phyloP scores from a whole-genome alignment of 2,797 vertebrate genomes.

The Halcyon leucocephala region DNA sequence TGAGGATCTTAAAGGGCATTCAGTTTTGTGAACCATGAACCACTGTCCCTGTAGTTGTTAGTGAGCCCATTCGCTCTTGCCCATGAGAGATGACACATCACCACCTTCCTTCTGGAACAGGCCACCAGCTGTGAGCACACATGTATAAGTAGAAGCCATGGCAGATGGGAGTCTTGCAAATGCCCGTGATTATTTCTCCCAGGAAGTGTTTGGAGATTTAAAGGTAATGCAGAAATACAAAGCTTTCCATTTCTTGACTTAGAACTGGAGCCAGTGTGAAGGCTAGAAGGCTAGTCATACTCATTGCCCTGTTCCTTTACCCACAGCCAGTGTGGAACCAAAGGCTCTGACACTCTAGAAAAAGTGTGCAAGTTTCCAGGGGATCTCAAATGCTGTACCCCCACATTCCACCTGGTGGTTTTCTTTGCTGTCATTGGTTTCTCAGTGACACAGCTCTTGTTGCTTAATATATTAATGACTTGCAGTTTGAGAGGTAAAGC shows the following conservation, averaged over 20 bases:
- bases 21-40: not conserved
- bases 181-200: accelerated
- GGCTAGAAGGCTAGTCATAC: not conserved
- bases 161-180: not conserved
- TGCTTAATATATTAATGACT: not conserved
- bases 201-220: not conserved
- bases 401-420: not conserved
- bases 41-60: not conserved
- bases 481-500: not conserved
- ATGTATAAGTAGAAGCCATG: accelerated
- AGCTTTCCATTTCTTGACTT: not conserved
- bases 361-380: not conserved
- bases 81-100: not conserved
- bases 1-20: not conserved
- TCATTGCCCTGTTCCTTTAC: not conserved
- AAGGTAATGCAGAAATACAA: not conserved
- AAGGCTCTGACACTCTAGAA: not conserved
- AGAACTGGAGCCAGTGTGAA: not conserved
- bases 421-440: not conserved
- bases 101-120: not conserved
- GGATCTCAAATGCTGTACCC: not conserved
- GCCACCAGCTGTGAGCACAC: not conserved
- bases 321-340: not conserved
- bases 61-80: not conserved
- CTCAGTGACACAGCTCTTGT: not conserved